Base-by-base conservation (phyloP, 2,888 invertebrate species). In the Amphipyra tragopoginis region DNA sequence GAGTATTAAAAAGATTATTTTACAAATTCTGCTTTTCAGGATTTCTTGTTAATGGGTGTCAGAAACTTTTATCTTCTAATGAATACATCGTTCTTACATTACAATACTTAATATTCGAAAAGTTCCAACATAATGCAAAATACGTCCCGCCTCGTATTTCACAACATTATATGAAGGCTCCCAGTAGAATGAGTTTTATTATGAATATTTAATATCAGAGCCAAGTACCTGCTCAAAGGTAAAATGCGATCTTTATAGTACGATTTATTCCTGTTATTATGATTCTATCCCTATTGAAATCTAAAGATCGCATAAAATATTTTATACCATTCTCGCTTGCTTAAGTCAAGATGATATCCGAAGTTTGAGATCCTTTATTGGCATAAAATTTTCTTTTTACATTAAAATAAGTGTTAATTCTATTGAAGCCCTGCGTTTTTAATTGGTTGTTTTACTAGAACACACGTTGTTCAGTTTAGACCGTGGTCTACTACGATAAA, bases 201-300 rank as follows among this genome's bases (percentile, higher is more conserved):
- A 50, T 72, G 52, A 76, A 72, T 67, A 56, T 67, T 67, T 64
- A 72, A 72, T 67, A 45, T 33, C 15, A 21, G 29, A 49, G 15
- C n/a, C 21, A 38, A 57, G 34, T 43, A 13, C 9, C 49, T 53
- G 33, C 40, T 58, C 40, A 45, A 65, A 72, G 40, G 15, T 57
- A 7, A 34, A 44, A 52, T 34, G 13, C 8, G 33, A 55, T 65
- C 49, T 57, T 51, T 21, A 21, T 21, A 21, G 5, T 47, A 33
- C 14, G 9, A 4, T 40, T 13, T 33, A 14, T 52, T 56, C 39
- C 34, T 21, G 44, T 26, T 45, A 11, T 54, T 48, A 40, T 29
- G 7, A 33, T 36, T 67, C n/a, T 42, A 48, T 45, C 11, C 39
- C 44, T 42, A 53, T 49, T 58, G 42, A 29, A 65, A 38, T 54